These are phyloP conservation scores for Sebastes hopkinsi DNA, from an alignment of 2,797 vertebrate genomes.

Conservation along the genomic window DNA sequence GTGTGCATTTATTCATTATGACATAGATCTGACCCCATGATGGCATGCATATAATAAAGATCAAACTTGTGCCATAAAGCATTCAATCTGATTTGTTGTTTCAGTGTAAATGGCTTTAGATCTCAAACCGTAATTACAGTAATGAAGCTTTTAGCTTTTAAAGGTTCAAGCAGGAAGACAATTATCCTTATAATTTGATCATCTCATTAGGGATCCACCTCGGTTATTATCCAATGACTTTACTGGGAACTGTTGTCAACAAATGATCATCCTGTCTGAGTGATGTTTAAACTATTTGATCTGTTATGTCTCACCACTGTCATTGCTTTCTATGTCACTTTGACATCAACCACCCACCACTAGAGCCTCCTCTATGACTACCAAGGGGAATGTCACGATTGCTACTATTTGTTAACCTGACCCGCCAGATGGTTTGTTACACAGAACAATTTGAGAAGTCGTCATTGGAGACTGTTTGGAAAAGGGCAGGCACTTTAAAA, in stretches of 20 bases:
- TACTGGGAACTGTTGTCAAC: background rate
- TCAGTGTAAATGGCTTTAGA: slow-evolving; percentile 23
- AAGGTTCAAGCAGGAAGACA: slow-evolving; percentile 17
- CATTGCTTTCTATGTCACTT: background rate
- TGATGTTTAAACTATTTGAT: background rate
- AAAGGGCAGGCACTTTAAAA: background rate
- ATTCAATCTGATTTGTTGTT: slow-evolving; percentile 21
- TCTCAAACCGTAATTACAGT: slow-evolving; percentile 16
- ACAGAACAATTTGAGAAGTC: background rate
- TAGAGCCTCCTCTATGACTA: background rate
- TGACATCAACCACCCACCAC: background rate
- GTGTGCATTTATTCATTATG: too few relatives aligned
- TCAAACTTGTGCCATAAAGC: background rate
- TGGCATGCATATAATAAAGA: background rate
- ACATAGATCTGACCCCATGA: too few relatives aligned
- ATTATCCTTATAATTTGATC: slow-evolving; percentile 19
- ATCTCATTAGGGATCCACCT: slow-evolving; percentile 19
- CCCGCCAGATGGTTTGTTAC: too few relatives aligned
- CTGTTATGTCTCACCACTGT: background rate
- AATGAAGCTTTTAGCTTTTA: slow-evolving; percentile 17
- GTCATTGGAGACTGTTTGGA: background rate
- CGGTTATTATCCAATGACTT: slow-evolving; percentile 6
- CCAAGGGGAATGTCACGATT: background rate
- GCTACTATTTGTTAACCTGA: background rate
- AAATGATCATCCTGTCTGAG: background rate